Conservation (phyloP, 2,797 vertebrate genomes). For the Epinephelus awoara region DNA sequence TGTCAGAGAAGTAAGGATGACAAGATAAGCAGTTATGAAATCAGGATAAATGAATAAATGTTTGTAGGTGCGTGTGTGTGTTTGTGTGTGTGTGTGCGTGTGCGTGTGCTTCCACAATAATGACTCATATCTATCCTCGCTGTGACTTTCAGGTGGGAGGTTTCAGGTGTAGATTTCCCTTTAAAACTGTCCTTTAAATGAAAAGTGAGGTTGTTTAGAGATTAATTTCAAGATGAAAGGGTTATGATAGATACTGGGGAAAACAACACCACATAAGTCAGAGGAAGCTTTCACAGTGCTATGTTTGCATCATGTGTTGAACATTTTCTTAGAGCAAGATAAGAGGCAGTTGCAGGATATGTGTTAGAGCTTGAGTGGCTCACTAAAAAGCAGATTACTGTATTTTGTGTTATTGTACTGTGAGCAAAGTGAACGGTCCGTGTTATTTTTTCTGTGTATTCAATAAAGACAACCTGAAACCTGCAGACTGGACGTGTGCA, state of each 20-base stretch:
- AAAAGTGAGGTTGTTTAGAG: background rate
- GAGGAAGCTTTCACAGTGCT: background rate
- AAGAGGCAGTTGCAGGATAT: background rate
- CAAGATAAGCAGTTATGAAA: constrained; percentile 57
- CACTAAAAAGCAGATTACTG: background rate
- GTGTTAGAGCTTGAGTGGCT: background rate
- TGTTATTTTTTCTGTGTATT: constrained; percentile 11
- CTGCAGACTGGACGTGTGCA: background rate
- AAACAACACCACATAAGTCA: background rate
- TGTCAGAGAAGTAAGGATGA: constrained; percentile 38
- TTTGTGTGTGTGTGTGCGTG: constrained; percentile 10
- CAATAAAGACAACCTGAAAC: constrained; percentile 49
- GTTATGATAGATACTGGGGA: background rate
- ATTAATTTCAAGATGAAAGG: constrained; percentile 6
- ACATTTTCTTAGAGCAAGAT: constrained; percentile 3
- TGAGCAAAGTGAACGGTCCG: background rate
- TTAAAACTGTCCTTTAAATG: constrained; percentile 20
- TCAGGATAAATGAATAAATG: constrained; percentile 52
- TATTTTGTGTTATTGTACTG: constrained; percentile 1
- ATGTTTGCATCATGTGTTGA: background rate
- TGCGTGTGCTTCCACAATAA: constrained; percentile 17
- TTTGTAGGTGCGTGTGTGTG: background rate
- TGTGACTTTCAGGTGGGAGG: constrained; percentile 20
- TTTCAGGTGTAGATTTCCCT: constrained; percentile 6
- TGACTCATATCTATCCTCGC: constrained; percentile 17